Conservation (phyloP, 53 echinoderm and acorn worm genomes). For the Hippasteria phrygiana region DNA sequence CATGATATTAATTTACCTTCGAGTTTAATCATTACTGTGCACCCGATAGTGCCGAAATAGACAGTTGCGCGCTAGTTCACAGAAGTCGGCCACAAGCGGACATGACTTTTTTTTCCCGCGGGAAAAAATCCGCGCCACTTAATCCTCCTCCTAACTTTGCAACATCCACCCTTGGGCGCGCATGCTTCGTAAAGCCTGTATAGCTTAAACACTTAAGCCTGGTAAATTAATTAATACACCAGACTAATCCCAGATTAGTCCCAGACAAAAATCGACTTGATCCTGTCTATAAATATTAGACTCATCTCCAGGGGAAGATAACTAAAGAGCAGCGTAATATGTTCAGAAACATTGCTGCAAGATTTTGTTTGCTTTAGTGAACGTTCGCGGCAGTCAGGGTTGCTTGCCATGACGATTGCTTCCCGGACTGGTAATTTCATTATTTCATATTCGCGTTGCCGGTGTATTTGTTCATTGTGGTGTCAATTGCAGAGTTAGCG, state of each 20-base stretch:
- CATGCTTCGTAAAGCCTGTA: neutral
- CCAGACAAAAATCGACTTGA: neutral
- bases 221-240: conserved; percentile 45
- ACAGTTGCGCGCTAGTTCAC: neutral
- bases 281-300: neutral
- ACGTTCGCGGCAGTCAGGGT: neutral
- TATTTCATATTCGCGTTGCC: neutral
- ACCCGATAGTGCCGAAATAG: neutral
- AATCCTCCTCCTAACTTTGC: conserved; percentile 8
- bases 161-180: neutral
- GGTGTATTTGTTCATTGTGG: conserved; percentile 29
- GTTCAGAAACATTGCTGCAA: too few species aligned
- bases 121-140: conserved; percentile 5
- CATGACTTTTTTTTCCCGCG: neutral
- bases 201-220: conserved; percentile 8
- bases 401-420: neutral
- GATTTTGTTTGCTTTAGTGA: neutral
- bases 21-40: too few species aligned
- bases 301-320: conserved; percentile 3
- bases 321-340: too few species aligned
- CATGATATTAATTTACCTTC: too few species aligned
- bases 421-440: conserved; percentile 18
- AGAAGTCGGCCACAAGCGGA: neutral
- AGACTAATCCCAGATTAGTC: conserved; percentile 11
- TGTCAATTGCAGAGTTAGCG: conserved; percentile 2